Base-by-base conservation (phyloP, 1,140 invertebrate genomes). In the Habropoda laboriosa region DNA sequence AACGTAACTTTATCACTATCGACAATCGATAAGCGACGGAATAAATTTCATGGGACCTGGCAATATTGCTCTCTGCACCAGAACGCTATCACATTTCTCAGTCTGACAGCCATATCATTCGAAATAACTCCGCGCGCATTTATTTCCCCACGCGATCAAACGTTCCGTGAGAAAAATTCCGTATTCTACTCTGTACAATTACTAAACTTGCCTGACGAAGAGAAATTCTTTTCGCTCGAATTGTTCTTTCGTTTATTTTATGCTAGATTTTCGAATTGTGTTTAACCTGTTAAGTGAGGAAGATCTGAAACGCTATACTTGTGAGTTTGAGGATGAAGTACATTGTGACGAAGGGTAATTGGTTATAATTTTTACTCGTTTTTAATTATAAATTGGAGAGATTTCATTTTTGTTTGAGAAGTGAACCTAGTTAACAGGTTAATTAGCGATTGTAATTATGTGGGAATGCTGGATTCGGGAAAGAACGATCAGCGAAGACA, bases 11-110 rank as follows among this genome's bases (percentile, higher is more conserved):
- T 70, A 78, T 79, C 82, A 40, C 67, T 79, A 71, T 82, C 57
- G 71, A 2, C 75, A 61, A 68, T 66, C 79, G 68, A 76, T 78
- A 72, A 83, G 79, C 53, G 79, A 61, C 60, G 70, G 79, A 53
- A 83, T 81, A 81, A 83, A 80, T 77, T 75, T 73, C 45, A 64
- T 66, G 64, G 40, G 55, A 42, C 53, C n/a, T 81, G 30, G 64
- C 61, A 24, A 60, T 80, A 76, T 77, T 61, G 30, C 79, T 63
- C 79, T 63, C 35, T 51, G 21, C 45, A 51, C 40, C 24, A 53
- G 47, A 61, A 72, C 58, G 47, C 58, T 73, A 79, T 79, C 77
- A 72, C 70, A 79, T 79, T 79, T 79, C 58, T 79, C 77, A 73
- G 57, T 45, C 3, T 35, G 77, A 64, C 68, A 63, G 58, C 40